Evolutionary conservation across 2,113 vertebrate genomes (phyloP), one percentile per base, ranked within the genome.

Genomic region (Scartelaos histophorus): DNA sequence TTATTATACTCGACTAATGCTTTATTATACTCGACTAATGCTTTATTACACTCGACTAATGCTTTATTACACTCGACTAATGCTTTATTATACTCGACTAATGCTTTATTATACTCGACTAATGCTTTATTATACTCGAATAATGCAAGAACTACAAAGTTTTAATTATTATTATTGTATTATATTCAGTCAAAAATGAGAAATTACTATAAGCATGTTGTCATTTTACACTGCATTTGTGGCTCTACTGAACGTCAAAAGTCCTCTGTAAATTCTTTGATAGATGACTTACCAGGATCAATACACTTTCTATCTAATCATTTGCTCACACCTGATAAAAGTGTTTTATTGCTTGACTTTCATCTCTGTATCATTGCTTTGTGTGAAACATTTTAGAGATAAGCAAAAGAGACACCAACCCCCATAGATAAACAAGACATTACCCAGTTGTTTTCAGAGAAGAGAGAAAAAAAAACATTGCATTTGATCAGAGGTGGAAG

Each of bases 341-440:
- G 62, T 19, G 67, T 80, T 71, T 51, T 73, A 79, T 75, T 82
- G 84, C 80, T 76, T 54, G 77, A 53, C 83, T 61, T 76, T 62
- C 35, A 70, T 60, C 73, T 67, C 66, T 77, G 56, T 46, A 62
- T 68, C 84, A 57, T 69, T 34, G 74, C 75, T 21, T 53, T 70
- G 74, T 85, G 78, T 84, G 65, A 80, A 79, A 74, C 80, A 81
- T 16, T 72, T 66, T 67, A 53, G 76, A 82, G 82, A 88, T 88
- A 83, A 87, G 56, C 53, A 58, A 76, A 90, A 79, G 58, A 49
- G 73, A 80, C 79, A 91, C 86, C 85, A 84, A 82, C 81, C 45
- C 62, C 56, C 61, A 80, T 75, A 87, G 80, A 70, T 86, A 88
- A 91, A 91, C 86, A 87, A 19, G 56, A 67, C 68, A 66, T n/a